Evolutionary conservation across 2,797 vertebrate species (phyloP).

Genomic region (Cirrhinus molitorella): DNA sequence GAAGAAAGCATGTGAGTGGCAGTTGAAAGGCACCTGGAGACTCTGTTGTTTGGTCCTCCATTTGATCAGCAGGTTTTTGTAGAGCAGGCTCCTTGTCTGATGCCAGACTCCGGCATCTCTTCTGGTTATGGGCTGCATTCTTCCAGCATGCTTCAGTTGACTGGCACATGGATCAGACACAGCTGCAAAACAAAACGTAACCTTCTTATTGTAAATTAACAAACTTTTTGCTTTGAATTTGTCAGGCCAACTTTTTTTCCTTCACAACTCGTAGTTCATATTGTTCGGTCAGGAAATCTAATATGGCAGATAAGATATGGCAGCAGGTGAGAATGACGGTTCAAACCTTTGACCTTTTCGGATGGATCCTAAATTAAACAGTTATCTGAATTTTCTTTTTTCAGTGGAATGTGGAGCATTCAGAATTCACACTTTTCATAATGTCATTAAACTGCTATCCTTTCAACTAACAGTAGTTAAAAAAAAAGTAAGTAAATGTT

Average conservation of each 20-base stretch:
- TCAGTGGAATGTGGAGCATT: not conserved
- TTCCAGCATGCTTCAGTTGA: slow-evolving; percentile 73
- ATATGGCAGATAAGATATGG: not conserved
- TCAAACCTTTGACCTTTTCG: not conserved
- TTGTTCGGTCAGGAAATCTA: not conserved
- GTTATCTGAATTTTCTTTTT: not conserved
- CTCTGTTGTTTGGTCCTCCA: slow-evolving; percentile 87
- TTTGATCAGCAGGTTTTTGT: slow-evolving; percentile 89
- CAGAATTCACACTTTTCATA: not conserved
- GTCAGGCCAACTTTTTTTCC: not conserved
- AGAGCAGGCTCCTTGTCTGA: slow-evolving; percentile 84
- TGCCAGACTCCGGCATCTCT: slow-evolving; percentile 80
- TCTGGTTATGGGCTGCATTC: slow-evolving; percentile 69
- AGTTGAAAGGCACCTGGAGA: slow-evolving; percentile 77
- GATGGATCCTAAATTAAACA: not conserved
- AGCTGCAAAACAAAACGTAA: slow-evolving; percentile 64
- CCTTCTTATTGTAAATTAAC: not conserved
- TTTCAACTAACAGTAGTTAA: not conserved
- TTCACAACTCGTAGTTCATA: not conserved
- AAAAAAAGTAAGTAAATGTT: not conserved
- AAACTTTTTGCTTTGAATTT: not conserved
- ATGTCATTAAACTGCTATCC: not conserved
- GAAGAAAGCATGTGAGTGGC: not conserved
- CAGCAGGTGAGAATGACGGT: not conserved
- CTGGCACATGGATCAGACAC: slow-evolving; percentile 69